phyloP scores from a whole-genome alignment of 2,113 vertebrate genomes.

The Eclectus roratus region DNA sequence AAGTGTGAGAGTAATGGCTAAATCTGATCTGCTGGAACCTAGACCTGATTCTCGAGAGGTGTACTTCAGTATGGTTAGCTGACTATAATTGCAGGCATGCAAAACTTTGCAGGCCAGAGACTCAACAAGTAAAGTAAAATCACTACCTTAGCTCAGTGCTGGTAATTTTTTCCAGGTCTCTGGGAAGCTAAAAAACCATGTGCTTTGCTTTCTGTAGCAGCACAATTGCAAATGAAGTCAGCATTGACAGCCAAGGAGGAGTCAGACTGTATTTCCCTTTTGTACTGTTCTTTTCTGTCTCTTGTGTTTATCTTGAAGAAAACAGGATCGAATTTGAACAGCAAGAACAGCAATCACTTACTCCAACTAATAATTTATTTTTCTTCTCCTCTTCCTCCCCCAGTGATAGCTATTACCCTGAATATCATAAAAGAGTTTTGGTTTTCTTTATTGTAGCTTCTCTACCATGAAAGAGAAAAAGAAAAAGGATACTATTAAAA shows the following conservation, averaged over 20 bases:
- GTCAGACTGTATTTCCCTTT: not conserved
- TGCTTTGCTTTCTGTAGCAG: not conserved
- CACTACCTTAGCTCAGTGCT: not conserved
- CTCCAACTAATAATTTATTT: not conserved
- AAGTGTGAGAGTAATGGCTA: not conserved
- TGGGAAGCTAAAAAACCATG: not conserved
- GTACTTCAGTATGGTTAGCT: not conserved
- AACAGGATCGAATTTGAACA: not conserved
- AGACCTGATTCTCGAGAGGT: not conserved
- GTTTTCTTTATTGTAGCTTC: not conserved
- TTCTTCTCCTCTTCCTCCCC: not conserved
- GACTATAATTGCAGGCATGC: not conserved
- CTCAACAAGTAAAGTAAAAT: not conserved
- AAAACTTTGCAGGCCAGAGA: not conserved
- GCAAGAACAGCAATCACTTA: not conserved
- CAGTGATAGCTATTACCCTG: not conserved
- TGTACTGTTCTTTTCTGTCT: not conserved
- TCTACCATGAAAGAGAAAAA: not conserved
- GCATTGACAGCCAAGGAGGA: accelerated
- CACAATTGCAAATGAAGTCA: not conserved
- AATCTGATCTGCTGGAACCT: not conserved
- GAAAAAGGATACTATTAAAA: not conserved
- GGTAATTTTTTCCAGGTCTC: not conserved
- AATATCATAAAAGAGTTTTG: not conserved
- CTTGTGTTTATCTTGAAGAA: not conserved